Percentiles rank a stretch among this genome's conserved stretches.
Evolutionary conservation across 64 coral and sea anemone genomes (phyloP).

Genomic region (Anthopleura sola): DNA sequence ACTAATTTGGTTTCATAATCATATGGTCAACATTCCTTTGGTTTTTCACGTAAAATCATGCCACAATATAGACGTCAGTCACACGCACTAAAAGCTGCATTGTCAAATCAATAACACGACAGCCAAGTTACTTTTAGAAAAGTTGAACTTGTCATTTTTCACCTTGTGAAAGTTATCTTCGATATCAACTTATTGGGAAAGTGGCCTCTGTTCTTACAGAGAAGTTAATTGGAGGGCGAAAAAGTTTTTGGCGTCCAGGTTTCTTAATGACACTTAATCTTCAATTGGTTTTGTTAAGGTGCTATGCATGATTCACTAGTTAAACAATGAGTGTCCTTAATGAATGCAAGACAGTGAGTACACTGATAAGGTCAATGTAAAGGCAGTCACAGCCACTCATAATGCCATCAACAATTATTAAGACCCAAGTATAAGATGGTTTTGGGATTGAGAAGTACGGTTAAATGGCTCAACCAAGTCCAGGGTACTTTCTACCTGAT

Average conservation of each 20-base stretch:
- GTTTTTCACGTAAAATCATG: too few relatives aligned
- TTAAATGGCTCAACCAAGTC: neutral
- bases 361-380: neutral
- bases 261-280: neutral
- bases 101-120: too few relatives aligned
- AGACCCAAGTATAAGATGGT: neutral
- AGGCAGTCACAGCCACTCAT: neutral
- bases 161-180: too few relatives aligned
- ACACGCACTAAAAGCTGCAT: too few relatives aligned
- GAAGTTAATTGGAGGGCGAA: neutral
- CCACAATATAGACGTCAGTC: too few relatives aligned
- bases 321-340: neutral
- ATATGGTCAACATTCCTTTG: too few relatives aligned
- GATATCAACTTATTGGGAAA: too few relatives aligned
- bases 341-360: neutral
- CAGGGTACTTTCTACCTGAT: neutral
- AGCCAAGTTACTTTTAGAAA: too few relatives aligned
- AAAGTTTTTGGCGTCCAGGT: neutral
- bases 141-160: too few relatives aligned
- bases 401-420: neutral
- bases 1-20: too few relatives aligned
- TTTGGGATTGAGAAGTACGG: neutral
- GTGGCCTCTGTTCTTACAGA: too few relatives aligned
- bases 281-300: neutral
- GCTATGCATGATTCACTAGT: neutral